Conservation (phyloP, 2,888 invertebrate species). For the Drosophila ezoana region DNA sequence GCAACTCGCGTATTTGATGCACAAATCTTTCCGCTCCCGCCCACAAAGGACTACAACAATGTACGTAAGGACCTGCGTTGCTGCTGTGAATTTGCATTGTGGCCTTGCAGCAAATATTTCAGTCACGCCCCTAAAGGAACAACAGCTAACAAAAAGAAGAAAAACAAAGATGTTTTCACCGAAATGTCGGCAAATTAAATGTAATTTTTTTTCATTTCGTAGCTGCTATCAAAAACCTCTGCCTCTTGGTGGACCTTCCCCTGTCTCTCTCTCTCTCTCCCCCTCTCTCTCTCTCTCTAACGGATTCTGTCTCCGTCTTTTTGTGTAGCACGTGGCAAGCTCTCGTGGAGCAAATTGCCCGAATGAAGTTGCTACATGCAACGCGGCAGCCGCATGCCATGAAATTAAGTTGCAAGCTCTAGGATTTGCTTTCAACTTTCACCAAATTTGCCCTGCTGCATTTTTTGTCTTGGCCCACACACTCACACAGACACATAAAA, state of each 20-base stretch:
- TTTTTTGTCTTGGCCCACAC: constrained; percentile 27
- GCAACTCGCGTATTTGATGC: constrained; percentile 69
- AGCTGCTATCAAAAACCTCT: constrained; percentile 48
- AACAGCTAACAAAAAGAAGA: not conserved
- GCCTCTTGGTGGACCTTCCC: constrained; percentile 5
- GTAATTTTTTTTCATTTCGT: constrained; percentile 72
- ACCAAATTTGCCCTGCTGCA: constrained; percentile 61
- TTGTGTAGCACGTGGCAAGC: constrained; percentile 65
- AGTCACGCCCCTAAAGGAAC: constrained; percentile 24
- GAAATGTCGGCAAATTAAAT: constrained; percentile 77
- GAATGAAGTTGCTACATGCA: constrained; percentile 72
- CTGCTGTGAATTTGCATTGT: constrained; percentile 62
- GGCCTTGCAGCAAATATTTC: constrained; percentile 66
- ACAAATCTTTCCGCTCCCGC: constrained; percentile 53
- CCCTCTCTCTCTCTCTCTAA: not conserved
- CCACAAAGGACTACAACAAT: constrained; percentile 24
- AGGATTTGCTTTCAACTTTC: constrained; percentile 78
- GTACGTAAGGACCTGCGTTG: constrained; percentile 54
- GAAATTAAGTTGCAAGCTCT: constrained; percentile 78
- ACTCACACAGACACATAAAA: constrained; percentile 16
- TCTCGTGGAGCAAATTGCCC: constrained; percentile 74
- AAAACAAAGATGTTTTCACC: constrained; percentile 52
- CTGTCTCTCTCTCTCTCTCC: not conserved
- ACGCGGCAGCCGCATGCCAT: constrained; percentile 66
- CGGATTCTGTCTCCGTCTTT: not conserved